phyloP scores from a whole-genome alignment of 2,888 invertebrate genomes.

The Rhamphomyia laevipes region DNA sequence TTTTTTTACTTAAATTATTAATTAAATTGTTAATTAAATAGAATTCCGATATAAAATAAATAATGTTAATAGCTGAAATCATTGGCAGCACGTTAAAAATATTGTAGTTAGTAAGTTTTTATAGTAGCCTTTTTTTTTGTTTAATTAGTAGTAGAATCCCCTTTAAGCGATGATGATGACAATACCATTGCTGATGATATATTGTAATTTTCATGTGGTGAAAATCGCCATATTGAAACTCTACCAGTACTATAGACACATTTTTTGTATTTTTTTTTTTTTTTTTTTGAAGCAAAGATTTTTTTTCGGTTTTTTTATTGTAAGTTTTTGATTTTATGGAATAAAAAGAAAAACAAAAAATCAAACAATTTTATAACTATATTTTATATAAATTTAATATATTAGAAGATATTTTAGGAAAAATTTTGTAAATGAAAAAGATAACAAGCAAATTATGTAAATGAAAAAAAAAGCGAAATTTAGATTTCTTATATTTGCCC shows the following conservation, averaged over 20 bases:
- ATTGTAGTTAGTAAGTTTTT: too few species aligned
- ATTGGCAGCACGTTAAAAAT: neutral
- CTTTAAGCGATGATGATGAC: conserved; percentile 17
- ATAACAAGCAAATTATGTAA: too few species aligned
- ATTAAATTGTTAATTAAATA: too few species aligned
- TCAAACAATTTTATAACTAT: neutral
- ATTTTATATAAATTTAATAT: too few species aligned
- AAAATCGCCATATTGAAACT: conserved; percentile 27
- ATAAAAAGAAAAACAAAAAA: neutral
- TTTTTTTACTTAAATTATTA: too few species aligned
- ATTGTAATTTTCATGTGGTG: conserved; percentile 21
- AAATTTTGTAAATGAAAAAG: too few species aligned
- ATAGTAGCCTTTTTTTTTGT: too few species aligned
- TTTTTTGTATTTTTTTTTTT: neutral
- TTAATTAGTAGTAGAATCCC: conserved; percentile 3
- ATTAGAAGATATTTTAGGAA: too few species aligned
- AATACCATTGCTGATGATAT: conserved; percentile 17
- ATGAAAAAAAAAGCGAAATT: too few species aligned
- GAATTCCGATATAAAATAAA: neutral
- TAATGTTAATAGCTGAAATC: neutral
- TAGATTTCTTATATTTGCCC: too few species aligned
- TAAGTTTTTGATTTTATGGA: neutral
- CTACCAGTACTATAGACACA: conserved; percentile 20
- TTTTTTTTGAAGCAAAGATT: too few species aligned
- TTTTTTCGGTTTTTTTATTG: neutral